A percentile compares a stretch with the other conserved stretches of the same genome.
Conservation (phyloP, 2,113 vertebrate species). For the Cyrtonyx montezumae region DNA sequence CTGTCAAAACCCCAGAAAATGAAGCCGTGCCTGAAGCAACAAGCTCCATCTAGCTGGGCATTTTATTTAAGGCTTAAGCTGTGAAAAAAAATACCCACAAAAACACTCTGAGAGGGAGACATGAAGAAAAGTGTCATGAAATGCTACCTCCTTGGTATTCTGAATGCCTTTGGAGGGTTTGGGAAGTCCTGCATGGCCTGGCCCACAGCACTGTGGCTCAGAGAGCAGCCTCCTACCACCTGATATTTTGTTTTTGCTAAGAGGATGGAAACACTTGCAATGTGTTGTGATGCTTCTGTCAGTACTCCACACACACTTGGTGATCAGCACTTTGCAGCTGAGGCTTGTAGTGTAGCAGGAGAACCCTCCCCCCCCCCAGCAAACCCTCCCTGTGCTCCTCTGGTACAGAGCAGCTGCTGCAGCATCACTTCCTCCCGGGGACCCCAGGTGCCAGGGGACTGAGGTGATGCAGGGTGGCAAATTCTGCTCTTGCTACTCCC, state of each 20-base stretch:
- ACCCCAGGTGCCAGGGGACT: not conserved
- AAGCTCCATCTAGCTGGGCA: not conserved
- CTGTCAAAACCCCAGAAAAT: conserved; percentile 3
- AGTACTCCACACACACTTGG: not conserved
- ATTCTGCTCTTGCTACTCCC: not conserved
- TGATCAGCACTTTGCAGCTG: not conserved
- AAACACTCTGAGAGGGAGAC: not conserved
- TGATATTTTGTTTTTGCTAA: conserved; percentile 50
- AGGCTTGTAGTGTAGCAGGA: rapidly evolving
- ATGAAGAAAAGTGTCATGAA: not conserved
- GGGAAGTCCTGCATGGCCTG: conserved; percentile 27
- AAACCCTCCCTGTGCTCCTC: not conserved
- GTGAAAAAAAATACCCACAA: not conserved
- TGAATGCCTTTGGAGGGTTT: conserved; percentile 1
- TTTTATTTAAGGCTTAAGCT: conserved; percentile 5
- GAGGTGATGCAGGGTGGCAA: not conserved
- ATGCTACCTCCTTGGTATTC: not conserved
- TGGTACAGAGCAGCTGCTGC: not conserved
- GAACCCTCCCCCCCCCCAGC: not conserved
- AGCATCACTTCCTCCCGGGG: not conserved
- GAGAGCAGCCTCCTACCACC: conserved; percentile 48
- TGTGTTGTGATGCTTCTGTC: conserved; percentile 24
- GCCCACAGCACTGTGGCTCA: not conserved
- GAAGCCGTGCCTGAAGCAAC: not conserved
- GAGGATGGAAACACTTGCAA: conserved; percentile 20